phyloP scores from a whole-genome alignment of 1,140 invertebrate genomes.

The Drosophila repletoides region DNA sequence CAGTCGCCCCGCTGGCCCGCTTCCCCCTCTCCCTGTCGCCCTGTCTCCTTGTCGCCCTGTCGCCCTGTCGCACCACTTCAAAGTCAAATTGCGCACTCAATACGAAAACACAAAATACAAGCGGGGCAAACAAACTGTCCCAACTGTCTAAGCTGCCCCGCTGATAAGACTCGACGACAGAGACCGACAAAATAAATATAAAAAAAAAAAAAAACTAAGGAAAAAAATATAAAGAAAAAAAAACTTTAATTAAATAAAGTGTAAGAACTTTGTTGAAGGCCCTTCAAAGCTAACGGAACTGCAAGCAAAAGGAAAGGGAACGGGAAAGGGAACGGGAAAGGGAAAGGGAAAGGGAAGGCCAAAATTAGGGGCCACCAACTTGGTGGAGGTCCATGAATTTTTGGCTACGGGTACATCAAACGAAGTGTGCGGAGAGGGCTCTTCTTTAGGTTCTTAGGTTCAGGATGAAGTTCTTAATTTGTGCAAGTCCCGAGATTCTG shows the following conservation, averaged over 20 bases:
- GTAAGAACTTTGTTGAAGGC: slow-evolving; percentile 71
- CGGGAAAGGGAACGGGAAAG: background rate
- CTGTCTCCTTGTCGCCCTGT: background rate
- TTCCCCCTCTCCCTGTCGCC: too few relatives aligned
- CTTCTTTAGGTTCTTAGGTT: too few relatives aligned
- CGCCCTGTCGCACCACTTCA: slow-evolving; percentile 34
- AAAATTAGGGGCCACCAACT: background rate
- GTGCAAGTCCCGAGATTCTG: slow-evolving; percentile 11
- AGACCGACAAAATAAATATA: slow-evolving; percentile 21
- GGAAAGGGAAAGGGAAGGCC: background rate
- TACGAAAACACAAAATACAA: slow-evolving; percentile 40
- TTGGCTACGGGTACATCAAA: slow-evolving; percentile 36
- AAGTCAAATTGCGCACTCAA: slow-evolving; percentile 53
- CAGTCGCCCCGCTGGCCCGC: background rate
- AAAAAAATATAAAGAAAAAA: slow-evolving; percentile 44
- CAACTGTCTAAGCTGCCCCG: slow-evolving; percentile 57
- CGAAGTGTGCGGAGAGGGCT: background rate
- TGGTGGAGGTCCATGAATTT: slow-evolving; percentile 18
- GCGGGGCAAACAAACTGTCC: slow-evolving; percentile 61
- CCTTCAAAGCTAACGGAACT: slow-evolving; percentile 53
- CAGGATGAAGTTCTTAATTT: slow-evolving; percentile 27
- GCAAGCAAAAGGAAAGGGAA: background rate
- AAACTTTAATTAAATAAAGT: slow-evolving; percentile 79
- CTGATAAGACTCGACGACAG: slow-evolving; percentile 33
- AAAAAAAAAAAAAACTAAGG: slow-evolving; percentile 46